These are phyloP conservation scores for Cerastis rubricosa DNA, from an alignment of 2,888 invertebrate species.

Conservation along the genomic window DNA sequence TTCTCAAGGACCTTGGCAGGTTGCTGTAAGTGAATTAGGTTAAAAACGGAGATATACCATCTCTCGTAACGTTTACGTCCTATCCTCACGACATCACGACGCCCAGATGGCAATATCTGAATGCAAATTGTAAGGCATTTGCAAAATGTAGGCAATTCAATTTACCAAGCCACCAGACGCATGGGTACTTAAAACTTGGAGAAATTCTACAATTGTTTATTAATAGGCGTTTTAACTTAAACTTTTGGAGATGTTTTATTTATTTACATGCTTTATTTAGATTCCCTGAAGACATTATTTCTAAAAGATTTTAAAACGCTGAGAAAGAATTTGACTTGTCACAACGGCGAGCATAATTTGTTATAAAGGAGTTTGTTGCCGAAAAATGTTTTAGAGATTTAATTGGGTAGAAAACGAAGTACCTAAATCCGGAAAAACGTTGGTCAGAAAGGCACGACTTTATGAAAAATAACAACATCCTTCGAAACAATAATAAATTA, in stretches of 20 bases:
- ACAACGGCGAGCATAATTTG: slow-evolving; percentile 25
- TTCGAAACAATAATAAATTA: slow-evolving; percentile 17
- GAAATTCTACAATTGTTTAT: slow-evolving; percentile 53
- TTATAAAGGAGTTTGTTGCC: neutral
- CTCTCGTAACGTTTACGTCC: slow-evolving; percentile 4
- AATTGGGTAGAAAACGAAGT: neutral
- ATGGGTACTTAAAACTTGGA: slow-evolving; percentile 57
- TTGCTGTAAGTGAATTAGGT: slow-evolving; percentile 21
- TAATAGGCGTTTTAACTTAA: slow-evolving; percentile 30
- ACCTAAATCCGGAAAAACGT: neutral
- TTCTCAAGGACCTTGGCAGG: neutral
- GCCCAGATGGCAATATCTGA: slow-evolving; percentile 46
- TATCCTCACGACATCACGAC: slow-evolving; percentile 24
- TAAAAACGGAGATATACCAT: slow-evolving; percentile 11
- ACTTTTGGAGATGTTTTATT: slow-evolving; percentile 34
- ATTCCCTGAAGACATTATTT: slow-evolving; percentile 17
- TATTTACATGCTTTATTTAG: slow-evolving; percentile 17
- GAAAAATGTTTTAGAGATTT: neutral
- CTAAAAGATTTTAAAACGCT: neutral
- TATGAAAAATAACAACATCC: neutral
- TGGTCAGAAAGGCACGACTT: neutral
- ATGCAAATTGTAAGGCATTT: slow-evolving; percentile 58
- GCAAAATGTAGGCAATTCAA: slow-evolving; percentile 61
- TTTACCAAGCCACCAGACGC: slow-evolving; percentile 54
- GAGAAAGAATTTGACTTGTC: neutral